Base-by-base conservation (phyloP, 2,888 invertebrate species). In the Agriopis aurantiaria region DNA sequence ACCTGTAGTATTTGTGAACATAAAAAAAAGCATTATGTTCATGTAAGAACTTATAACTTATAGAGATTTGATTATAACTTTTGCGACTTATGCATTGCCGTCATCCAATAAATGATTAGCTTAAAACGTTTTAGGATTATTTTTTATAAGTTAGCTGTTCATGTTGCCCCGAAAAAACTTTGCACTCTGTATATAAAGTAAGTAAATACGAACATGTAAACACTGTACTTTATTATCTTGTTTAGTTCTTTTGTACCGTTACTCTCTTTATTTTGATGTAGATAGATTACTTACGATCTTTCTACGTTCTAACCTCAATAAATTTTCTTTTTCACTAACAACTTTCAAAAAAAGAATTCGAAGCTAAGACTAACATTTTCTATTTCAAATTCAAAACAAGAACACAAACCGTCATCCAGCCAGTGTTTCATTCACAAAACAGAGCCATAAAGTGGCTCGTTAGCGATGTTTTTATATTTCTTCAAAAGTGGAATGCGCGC, bases 391-490 rank as follows among this genome's bases (percentile, higher is more conserved):
- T 48, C 58, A 48, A 68, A 70, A 70, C 66, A 59, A 72, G 56
- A 70, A 56, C 51, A 62, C 57, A 71, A 68, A 52, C 59, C 69
- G 49, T 48, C 71, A 69, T 69, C 64, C 69, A 65, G 67, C 67
- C 52, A 67, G 74, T 73, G 65, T 68, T 71, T 76, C 63, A 69
- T 69, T 71, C 56, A 61, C 52, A 61, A 58, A 62, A 68, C 64
- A 59, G 55, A 75, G 80, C 83, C 80, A 78, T 82, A 82, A 84
- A 89, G 88, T 88, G 84, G 84, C 88, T 91, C 91, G 88, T 91
- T 91, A 91, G 89, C 78, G 80, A 80, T 87, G 87, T 87, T 88
- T 88, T 88, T 85, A 80, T 87, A 87, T 87, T 88, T 88, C n/a
- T 88, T 85, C 86, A 87, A 88, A 88, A 87, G 85, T 84, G 82